Conservation (phyloP, 2,888 invertebrate genomes). For the Chelonus formosanus region DNA sequence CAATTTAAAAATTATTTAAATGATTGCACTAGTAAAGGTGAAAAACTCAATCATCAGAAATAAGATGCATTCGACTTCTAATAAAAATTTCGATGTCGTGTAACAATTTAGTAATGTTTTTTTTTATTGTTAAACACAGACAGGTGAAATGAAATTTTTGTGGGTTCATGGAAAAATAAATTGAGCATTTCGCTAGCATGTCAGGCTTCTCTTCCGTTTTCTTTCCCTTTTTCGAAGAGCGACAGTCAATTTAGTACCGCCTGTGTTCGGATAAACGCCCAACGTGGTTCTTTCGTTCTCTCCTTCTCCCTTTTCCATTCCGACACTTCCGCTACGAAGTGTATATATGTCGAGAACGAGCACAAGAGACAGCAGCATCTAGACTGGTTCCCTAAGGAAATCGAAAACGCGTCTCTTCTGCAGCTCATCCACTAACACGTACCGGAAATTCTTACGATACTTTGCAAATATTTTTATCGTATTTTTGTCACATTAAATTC, state of each 20-base stretch:
- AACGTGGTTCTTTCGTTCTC: constrained; percentile 10
- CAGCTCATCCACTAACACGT: constrained; percentile 22
- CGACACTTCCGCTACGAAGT: constrained; percentile 13
- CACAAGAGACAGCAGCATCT: constrained; percentile 18
- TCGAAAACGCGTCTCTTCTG: constrained; percentile 16
- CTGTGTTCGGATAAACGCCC: constrained; percentile 32
- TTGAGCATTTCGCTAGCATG: constrained; percentile 25
- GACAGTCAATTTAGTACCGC: constrained; percentile 34
- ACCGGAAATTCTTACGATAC: constrained; percentile 7
- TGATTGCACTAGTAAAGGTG: too few species aligned
- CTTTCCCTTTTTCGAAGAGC: constrained; percentile 21
- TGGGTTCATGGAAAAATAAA: constrained; percentile 33
- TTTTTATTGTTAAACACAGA: constrained; percentile 9
- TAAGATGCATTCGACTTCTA: too few species aligned
- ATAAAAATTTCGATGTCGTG: not conserved
- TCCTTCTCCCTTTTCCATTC: constrained; percentile 17
- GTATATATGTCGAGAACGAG: not conserved
- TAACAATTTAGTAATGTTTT: constrained; percentile 3
- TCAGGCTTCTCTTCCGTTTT: constrained; percentile 13
- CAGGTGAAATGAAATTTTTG: constrained; percentile 21
- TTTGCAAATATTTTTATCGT: constrained; percentile 19
- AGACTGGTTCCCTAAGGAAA: constrained; percentile 26
- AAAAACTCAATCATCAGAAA: too few species aligned
- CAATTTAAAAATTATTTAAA: too few species aligned
- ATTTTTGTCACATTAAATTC: constrained; percentile 6